Percentiles rank a stretch among this genome's conserved stretches.
Conservation (phyloP, 64 coral and sea anemone species). For the Pocillopora verrucosa region DNA sequence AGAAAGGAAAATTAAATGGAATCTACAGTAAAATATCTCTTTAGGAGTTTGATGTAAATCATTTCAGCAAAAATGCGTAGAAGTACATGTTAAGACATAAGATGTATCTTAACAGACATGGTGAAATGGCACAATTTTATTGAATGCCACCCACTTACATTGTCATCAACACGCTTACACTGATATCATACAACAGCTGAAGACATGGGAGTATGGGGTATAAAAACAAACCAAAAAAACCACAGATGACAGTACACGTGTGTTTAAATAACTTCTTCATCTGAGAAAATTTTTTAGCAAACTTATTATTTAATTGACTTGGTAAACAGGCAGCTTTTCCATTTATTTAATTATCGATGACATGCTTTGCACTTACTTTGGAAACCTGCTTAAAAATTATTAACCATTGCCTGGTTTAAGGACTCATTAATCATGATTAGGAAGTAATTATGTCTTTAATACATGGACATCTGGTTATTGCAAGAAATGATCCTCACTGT, state of each 20-base stretch:
- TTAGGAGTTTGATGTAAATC: neutral
- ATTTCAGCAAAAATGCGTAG: no score
- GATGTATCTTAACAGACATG: no score
- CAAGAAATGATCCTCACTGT: neutral
- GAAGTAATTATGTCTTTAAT: neutral
- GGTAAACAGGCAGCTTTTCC: slow-evolving; percentile 22
- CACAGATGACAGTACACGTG: neutral
- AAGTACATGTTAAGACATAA: no score
- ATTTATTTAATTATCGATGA: slow-evolving; percentile 35
- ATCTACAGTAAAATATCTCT: no score
- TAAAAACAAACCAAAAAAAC: neutral
- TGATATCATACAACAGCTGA: neutral
- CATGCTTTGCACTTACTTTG: slow-evolving; percentile 16
- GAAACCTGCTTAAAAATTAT: slow-evolving; percentile 26
- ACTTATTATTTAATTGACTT: slow-evolving; percentile 15
- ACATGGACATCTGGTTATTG: neutral
- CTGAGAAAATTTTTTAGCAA: slow-evolving; percentile 12
- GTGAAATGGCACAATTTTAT: neutral
- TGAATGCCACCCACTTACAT: neutral
- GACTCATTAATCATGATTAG: neutral
- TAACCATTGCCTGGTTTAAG: neutral
- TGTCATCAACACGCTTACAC: neutral
- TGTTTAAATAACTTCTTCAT: neutral
- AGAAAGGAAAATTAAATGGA: no score
- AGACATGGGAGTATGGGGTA: neutral